Evolutionary conservation across 2,888 invertebrate species (phyloP), one percentile per base, ranked within the genome.

Genomic region (Agrotis ipsilon): DNA sequence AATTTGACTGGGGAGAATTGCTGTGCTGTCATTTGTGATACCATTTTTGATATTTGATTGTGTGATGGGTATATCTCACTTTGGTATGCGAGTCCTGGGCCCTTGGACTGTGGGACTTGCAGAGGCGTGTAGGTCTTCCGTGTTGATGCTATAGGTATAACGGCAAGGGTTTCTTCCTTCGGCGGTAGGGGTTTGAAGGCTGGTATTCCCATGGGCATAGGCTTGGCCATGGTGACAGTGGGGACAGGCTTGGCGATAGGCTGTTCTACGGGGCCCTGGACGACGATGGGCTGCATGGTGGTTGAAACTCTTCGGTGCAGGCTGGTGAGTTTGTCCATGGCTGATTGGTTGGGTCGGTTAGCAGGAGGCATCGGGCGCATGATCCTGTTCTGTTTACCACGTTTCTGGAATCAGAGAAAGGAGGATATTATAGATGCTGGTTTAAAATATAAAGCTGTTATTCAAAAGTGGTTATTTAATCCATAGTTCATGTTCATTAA

Each of bases 151-250:
- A 96, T 91, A 19, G 97, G 97, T 58, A 96, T 89, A 39, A 96
- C 96, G 87, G 96, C 93, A 68, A 97, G 96, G 11, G 97, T 97
- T 32, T 96, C 95, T 78, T 96, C 95, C 87, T 96, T 96, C 4
- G 97, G 97, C 55, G 98, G 98, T 79, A 98, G 96, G 0, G 98
- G 98, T 88, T 97, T 98, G 92, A 98, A 98, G 0, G 98, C 97
- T 46, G 98, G 98, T 13, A 98, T 97, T 13, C 97, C 97, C 92
- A 97, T 93, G 3, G 96, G 96, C 84, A 96, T 90, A 0, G 97
- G 96, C 64, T 96, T 96, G 1, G 96, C 97, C 90, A 97, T 93
- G 18, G 97, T 96, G 16, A 93, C 80, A 1, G 92, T 83, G 19
- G 93, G 92, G 32, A 81, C 57, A 6, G 88, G 86, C 84, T 89